Conservation (phyloP, 1,140 invertebrate genomes). For the Leptoteleia sp. region DNA sequence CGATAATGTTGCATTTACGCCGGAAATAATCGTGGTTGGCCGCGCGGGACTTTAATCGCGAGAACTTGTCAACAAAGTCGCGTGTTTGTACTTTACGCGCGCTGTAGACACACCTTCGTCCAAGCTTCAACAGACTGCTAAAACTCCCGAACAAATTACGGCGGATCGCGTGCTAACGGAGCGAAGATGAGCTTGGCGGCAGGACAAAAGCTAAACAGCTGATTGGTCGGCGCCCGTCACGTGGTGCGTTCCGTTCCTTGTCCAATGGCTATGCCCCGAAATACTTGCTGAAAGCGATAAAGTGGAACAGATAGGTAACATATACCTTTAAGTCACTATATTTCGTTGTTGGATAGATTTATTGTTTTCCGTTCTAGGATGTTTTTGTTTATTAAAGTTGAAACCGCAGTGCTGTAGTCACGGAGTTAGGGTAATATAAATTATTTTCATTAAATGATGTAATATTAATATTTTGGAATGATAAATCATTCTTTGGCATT, state of each 20-base stretch:
- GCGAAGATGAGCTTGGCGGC: conserved; percentile 83
- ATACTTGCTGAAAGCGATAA: no score
- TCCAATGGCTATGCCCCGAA: no score
- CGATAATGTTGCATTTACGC: conserved; percentile 79
- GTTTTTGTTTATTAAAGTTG: no score
- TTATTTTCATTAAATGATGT: no score
- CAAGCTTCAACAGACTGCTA: conserved; percentile 58
- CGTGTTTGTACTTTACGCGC: conserved; percentile 14
- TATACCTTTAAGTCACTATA: no score
- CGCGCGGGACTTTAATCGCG: conserved; percentile 1
- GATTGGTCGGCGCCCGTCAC: conserved; percentile 78
- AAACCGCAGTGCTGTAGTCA: no score
- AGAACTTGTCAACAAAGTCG: conserved; percentile 35
- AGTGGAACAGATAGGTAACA: no score
- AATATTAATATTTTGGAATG: no score
- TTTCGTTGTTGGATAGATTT: no score
- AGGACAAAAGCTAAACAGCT: conserved; percentile 83
- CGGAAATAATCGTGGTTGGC: conserved; percentile 50
- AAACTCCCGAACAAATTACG: conserved; percentile 73
- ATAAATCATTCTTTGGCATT: no score
- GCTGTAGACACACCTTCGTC: conserved; percentile 22
- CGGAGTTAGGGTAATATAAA: no score
- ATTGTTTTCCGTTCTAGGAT: no score
- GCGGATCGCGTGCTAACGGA: conserved; percentile 80
- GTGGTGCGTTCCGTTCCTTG: conserved; percentile 46